These are phyloP conservation scores for Copsychus sechellarum DNA, from an alignment of 2,113 vertebrate species.

Conservation along the genomic window DNA sequence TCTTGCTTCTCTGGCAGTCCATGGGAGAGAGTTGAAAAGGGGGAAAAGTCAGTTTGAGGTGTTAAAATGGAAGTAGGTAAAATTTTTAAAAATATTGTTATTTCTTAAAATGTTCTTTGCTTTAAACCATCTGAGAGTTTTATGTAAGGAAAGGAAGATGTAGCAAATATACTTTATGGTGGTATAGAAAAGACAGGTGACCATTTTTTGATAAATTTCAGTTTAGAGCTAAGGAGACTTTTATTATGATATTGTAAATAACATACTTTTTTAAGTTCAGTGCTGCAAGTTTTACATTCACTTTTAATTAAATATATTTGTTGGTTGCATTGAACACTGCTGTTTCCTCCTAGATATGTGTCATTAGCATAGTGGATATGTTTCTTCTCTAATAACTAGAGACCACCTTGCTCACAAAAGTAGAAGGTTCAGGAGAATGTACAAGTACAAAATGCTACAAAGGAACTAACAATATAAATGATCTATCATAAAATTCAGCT, in stretches of 20 bases:
- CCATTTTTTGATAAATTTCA: neutral
- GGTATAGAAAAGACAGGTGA: neutral
- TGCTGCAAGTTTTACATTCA: neutral
- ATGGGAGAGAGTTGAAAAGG: neutral
- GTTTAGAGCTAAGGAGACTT: neutral
- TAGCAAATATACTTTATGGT: neutral
- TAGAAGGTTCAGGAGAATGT: neutral
- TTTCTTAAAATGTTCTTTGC: neutral
- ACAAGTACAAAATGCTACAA: neutral
- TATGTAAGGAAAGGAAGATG: neutral
- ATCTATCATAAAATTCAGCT: neutral
- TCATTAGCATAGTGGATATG: neutral
- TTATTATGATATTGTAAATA: neutral
- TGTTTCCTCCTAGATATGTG: neutral
- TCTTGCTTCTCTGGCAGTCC: neutral
- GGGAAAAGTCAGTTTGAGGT: neutral
- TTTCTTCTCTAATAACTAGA: neutral
- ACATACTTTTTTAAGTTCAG: neutral
- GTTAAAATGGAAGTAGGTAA: neutral
- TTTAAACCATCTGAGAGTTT: neutral
- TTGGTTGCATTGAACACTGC: neutral
- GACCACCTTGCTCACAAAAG: neutral
- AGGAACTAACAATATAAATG: neutral
- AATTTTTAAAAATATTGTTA: neutral
- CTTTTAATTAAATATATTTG: neutral